Conservation (phyloP, 23 tunicate genomes). For the Aplidium turbinatum region DNA sequence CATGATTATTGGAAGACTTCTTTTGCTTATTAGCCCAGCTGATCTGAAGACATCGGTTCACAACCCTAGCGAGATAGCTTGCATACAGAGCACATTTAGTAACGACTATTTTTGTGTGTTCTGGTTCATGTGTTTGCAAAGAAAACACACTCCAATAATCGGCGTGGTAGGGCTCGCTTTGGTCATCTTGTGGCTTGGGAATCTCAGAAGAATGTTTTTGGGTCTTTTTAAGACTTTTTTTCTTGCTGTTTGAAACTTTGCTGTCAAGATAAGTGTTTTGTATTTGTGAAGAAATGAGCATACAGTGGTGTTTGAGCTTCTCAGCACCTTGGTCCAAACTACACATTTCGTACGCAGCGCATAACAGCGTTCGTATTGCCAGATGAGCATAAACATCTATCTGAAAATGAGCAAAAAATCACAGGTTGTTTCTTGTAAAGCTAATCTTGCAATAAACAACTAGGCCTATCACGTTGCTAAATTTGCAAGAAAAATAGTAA, state of each 20-base stretch:
- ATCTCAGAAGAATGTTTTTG: not conserved
- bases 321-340: not conserved
- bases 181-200: not conserved
- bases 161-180: slow-evolving; percentile 9
- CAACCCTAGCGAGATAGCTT: slow-evolving; percentile 15
- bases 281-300: not conserved
- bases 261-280: not conserved
- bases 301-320: not conserved
- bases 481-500: too few relatives aligned
- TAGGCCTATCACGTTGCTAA: too few relatives aligned
- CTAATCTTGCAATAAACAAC: too few relatives aligned
- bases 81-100: slow-evolving; percentile 31
- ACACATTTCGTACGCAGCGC: slow-evolving; percentile 32
- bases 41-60: not conserved
- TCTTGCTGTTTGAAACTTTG: not conserved
- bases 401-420: slow-evolving; percentile 25
- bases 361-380: slow-evolving; percentile 54
- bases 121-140: slow-evolving; percentile 45
- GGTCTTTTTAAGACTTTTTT: not conserved
- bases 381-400: slow-evolving; percentile 18
- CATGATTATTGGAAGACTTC: not conserved
- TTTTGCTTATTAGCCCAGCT: not conserved
- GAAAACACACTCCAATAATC: slow-evolving; percentile 62
- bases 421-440: too few relatives aligned
- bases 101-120: slow-evolving; percentile 12